Evolutionary conservation across 1,140 invertebrate genomes (phyloP).

Genomic region (Leptestheria dahalacensis): DNA sequence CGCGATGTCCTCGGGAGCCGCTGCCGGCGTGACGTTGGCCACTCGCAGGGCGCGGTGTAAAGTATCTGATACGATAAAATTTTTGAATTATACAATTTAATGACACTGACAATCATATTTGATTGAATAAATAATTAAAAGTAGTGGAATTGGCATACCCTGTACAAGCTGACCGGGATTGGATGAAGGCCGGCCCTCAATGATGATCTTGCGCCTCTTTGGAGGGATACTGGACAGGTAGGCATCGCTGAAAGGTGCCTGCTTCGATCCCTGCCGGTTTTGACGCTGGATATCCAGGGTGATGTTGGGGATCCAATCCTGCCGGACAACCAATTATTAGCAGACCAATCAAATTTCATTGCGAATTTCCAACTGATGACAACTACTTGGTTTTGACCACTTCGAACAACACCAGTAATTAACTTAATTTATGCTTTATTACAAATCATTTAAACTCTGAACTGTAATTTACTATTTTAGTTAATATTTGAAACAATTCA

Average conservation of each 20-base stretch:
- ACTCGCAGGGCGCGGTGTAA: conserved; percentile 2
- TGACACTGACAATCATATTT: too few species aligned
- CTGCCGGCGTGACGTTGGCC: conserved; percentile 6
- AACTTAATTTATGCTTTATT: too few species aligned
- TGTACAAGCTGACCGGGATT: conserved; percentile 1
- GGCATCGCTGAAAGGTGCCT: conserved; percentile 57
- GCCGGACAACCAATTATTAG: conserved; percentile 13
- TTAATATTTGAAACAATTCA: too few species aligned
- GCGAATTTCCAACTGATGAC: too few species aligned
- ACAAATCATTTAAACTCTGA: conserved; percentile 7
- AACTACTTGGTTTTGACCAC: too few species aligned
- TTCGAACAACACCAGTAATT: too few species aligned
- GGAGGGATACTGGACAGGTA: conserved; percentile 63
- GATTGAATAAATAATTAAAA: too few species aligned
- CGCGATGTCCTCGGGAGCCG: neutral
- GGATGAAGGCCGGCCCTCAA: conserved; percentile 21
- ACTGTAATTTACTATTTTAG: too few species aligned
- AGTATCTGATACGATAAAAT: neutral
- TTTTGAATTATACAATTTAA: neutral
- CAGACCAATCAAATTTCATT: conserved; percentile 4
- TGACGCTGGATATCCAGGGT: conserved; percentile 51
- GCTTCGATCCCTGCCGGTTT: conserved; percentile 33
- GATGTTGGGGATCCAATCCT: conserved; percentile 73
- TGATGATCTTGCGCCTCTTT: conserved; percentile 57
- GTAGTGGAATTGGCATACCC: conserved; percentile 1